Evolutionary conservation across 2,888 invertebrate genomes (phyloP).

Genomic region (Ceratothoa steindachneri): DNA sequence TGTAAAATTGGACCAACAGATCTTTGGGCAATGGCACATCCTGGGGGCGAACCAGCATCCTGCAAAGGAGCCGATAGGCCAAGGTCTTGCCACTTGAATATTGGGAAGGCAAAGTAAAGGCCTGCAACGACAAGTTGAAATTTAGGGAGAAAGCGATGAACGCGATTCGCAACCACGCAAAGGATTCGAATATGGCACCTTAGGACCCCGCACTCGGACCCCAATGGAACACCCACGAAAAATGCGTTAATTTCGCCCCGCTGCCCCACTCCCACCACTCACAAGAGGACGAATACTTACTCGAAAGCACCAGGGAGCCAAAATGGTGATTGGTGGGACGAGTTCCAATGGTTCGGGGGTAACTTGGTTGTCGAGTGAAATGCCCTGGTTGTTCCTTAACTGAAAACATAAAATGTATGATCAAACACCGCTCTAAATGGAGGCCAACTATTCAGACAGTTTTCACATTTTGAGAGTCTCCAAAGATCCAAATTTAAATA

Average conservation of each 20-base stretch:
- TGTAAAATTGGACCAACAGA: conserved; percentile 74
- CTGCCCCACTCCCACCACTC: too few relatives aligned
- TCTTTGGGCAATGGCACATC: conserved; percentile 70
- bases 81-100: conserved; percentile 77
- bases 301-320: conserved; percentile 92
- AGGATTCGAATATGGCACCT: too few relatives aligned
- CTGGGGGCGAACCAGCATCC: conserved; percentile 70
- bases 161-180: neutral
- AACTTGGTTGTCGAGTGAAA: conserved; percentile 61
- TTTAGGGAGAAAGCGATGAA: too few relatives aligned
- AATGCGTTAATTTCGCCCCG: too few relatives aligned
- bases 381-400: conserved; percentile 63
- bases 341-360: conserved; percentile 71
- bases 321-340: conserved; percentile 78
- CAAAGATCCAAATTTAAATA: too few relatives aligned
- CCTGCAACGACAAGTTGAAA: conserved; percentile 53
- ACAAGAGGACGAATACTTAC: too few relatives aligned
- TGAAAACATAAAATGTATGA: conserved; percentile 50
- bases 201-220: too few relatives aligned
- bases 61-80: conserved; percentile 80
- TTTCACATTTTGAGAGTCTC: too few relatives aligned
- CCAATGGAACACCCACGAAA: too few relatives aligned
- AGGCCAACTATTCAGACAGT: too few relatives aligned
- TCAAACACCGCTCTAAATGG: too few relatives aligned
- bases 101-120: conserved; percentile 66